A percentile compares a stretch with the other conserved stretches of the same genome.
phyloP scores from a whole-genome alignment of 2,888 invertebrate genomes.

The Lasioglossum morio region DNA sequence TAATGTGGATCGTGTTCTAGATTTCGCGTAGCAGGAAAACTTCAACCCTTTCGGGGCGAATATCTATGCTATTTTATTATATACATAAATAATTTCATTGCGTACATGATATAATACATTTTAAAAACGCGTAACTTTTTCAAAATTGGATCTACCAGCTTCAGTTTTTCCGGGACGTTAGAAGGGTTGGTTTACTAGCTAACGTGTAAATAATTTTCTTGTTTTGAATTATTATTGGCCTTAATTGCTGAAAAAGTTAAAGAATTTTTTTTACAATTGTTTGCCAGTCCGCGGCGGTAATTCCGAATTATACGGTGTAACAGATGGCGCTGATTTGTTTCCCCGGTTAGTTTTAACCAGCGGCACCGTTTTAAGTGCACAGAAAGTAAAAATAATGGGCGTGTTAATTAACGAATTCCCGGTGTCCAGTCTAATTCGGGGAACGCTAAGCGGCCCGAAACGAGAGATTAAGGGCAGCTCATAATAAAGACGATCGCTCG shows the following conservation, averaged over 20 bases:
- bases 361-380: neutral
- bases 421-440: neutral
- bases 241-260: no score
- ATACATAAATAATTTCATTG: no score
- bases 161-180: no score
- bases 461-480: conserved; percentile 12
- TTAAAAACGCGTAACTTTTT: no score
- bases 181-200: no score
- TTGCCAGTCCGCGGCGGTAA: neutral
- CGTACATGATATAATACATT: no score
- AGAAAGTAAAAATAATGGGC: neutral
- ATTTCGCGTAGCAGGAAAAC: no score
- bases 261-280: neutral
- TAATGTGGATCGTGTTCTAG: neutral
- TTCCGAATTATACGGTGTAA: neutral
- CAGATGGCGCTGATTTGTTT: neutral
- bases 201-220: no score
- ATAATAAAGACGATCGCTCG: conserved; percentile 9
- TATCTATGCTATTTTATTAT: no score
- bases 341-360: neutral
- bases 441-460: neutral
- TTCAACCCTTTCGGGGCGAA: no score
- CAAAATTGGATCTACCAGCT: no score
- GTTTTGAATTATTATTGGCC: no score
- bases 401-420: neutral